Percentiles rank a stretch among this genome's conserved stretches.
Conservation (phyloP, 2,888 invertebrate species). For the Cybosia mesomella region DNA sequence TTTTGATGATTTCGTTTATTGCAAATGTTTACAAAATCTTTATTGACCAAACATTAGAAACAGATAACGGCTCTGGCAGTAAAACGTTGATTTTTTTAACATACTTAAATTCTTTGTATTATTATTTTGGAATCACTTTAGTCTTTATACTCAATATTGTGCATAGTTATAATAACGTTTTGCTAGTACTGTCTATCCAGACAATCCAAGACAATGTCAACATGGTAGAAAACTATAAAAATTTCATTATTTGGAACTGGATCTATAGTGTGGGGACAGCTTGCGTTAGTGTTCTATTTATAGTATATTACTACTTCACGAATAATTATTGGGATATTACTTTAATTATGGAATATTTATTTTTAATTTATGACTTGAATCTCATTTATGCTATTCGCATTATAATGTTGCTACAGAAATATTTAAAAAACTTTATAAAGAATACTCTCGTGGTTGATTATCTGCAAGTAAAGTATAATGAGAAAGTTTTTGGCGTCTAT, state of each 20-base stretch:
- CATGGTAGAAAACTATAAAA: not conserved
- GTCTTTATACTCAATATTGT: not conserved
- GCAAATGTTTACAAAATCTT: not conserved
- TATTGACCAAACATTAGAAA: too few relatives aligned
- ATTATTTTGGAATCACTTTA: not conserved
- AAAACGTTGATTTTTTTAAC: not conserved
- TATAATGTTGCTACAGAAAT: not conserved
- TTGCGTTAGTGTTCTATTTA: not conserved
- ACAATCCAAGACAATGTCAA: not conserved
- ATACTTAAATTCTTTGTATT: not conserved
- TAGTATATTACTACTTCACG: not conserved
- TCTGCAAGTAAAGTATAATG: not conserved
- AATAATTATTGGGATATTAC: not conserved
- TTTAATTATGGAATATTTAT: too few relatives aligned
- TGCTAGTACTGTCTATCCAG: not conserved
- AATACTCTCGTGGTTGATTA: not conserved
- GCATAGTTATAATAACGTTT: not conserved
- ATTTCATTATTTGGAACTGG: not conserved
- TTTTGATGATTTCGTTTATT: not conserved
- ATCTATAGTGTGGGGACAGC: not conserved
- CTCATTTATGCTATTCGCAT: not conserved
- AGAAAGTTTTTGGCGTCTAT: not conserved
- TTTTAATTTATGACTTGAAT: conserved; percentile 10
- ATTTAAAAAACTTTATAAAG: not conserved
- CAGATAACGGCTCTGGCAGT: not conserved